A percentile compares a stretch with the other conserved stretches of the same genome.
Evolutionary conservation across 35 echinoderm and acorn worm genomes (phyloP).

Genomic region (Eucidaris tribuloides): DNA sequence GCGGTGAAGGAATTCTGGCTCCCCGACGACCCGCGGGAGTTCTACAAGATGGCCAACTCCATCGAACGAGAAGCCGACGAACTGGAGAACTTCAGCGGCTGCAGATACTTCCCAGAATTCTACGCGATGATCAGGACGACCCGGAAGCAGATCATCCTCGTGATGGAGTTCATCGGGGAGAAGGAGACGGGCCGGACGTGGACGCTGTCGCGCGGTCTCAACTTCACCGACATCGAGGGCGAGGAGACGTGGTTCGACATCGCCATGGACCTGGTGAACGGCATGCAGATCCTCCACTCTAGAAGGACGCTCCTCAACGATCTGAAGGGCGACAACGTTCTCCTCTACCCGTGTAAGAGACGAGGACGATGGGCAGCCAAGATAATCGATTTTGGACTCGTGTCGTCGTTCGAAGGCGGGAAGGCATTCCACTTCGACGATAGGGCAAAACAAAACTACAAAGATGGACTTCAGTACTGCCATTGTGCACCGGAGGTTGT

Average conservation of each 20-base stretch:
- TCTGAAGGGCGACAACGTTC: not conserved
- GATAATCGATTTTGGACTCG: not conserved
- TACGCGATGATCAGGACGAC: not conserved
- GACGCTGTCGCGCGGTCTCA: not conserved
- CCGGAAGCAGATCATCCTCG: not conserved
- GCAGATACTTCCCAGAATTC: not conserved
- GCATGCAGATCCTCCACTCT: not conserved
- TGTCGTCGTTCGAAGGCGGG: not conserved
- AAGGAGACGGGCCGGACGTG: not conserved
- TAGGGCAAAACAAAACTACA: not conserved
- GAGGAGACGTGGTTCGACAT: not conserved
- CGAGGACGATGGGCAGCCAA: not conserved
- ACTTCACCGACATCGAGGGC: not conserved
- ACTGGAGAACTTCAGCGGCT: not conserved
- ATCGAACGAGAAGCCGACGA: not conserved
- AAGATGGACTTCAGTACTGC: not conserved
- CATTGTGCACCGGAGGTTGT: not conserved
- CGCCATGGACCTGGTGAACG: not conserved
- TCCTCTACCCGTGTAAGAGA: not conserved
- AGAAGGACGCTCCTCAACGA: not conserved
- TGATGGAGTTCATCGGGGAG: constrained; percentile 7
- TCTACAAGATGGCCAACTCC: not conserved
- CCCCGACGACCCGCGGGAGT: not conserved
- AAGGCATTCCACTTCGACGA: not conserved
- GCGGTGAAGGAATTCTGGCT: not conserved